phyloP scores from a whole-genome alignment of 2,113 vertebrate species.

The human (Homo sapiens) region DNA sequence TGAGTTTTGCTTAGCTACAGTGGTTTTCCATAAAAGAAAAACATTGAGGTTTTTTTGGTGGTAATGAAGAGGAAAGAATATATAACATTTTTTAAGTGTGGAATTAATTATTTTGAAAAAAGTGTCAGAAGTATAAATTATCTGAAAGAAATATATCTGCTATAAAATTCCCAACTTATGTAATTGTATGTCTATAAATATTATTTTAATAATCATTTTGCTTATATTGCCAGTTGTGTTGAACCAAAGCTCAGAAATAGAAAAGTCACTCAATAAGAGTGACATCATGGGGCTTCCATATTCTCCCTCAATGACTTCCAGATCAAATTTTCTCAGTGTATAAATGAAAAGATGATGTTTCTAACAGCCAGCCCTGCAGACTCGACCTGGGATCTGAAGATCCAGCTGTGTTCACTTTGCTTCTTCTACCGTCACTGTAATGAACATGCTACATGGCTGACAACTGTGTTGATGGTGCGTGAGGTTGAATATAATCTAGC shows the following conservation, averaged over 20 bases:
- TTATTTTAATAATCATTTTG: constrained; percentile 36
- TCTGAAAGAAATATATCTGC: constrained; percentile 28
- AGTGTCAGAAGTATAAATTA: not conserved
- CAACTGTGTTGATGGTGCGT: constrained; percentile 20
- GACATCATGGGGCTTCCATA: constrained; percentile 30
- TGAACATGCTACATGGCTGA: constrained; percentile 28
- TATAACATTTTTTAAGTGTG: not conserved
- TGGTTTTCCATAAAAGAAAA: constrained; percentile 54
- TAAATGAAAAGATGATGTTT: constrained; percentile 64
- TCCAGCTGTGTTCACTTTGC: constrained; percentile 60
- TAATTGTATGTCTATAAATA: not conserved
- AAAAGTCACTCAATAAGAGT: constrained; percentile 59
- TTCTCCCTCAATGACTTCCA: constrained; percentile 44
- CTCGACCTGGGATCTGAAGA: constrained; percentile 28
- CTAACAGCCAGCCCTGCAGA: constrained; percentile 26
- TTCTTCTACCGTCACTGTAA: not conserved
- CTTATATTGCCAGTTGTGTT: not conserved
- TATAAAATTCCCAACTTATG: not conserved
- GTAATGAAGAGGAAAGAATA: constrained; percentile 34
- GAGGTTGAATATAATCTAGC: constrained; percentile 52
- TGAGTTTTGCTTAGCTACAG: constrained; percentile 76
- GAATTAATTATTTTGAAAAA: constrained; percentile 54
- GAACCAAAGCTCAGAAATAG: constrained; percentile 38
- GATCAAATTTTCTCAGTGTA: constrained; percentile 61
- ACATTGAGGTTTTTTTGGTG: not conserved